These are phyloP conservation scores for Chionis minor DNA, from an alignment of 2,113 vertebrate species.

Conservation along the genomic window DNA sequence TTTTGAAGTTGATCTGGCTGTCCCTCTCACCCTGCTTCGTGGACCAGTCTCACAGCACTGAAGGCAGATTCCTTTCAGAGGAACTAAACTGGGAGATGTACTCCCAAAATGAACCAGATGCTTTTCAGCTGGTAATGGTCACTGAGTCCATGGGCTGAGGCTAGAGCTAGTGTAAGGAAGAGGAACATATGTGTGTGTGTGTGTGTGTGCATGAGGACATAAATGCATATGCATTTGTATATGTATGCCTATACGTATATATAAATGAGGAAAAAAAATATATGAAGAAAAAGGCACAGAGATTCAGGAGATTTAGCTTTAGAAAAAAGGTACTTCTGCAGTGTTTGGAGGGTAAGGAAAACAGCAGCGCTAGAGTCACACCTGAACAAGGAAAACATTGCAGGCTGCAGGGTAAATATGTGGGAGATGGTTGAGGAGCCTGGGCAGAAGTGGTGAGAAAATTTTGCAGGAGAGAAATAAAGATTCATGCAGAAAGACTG, in stretches of 20 bases:
- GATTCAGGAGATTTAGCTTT: fast-evolving
- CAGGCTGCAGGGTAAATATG: background rate
- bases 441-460: background rate
- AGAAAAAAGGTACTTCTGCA: background rate
- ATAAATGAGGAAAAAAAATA: background rate
- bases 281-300: background rate
- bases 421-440: background rate
- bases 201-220: background rate
- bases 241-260: fast-evolving
- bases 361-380: background rate
- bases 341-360: background rate
- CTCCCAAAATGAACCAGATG: background rate
- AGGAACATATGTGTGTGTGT: fast-evolving
- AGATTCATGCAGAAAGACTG: background rate
- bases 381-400: background rate
- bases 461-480: background rate
- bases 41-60: background rate
- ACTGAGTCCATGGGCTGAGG: background rate
- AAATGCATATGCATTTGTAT: no score
- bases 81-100: background rate
- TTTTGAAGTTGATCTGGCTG: background rate
- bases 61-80: background rate
- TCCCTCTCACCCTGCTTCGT: background rate
- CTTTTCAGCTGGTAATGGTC: background rate
- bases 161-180: background rate